Base-by-base conservation (phyloP, 1,140 invertebrate species). In the Wasmannia auropunctata region DNA sequence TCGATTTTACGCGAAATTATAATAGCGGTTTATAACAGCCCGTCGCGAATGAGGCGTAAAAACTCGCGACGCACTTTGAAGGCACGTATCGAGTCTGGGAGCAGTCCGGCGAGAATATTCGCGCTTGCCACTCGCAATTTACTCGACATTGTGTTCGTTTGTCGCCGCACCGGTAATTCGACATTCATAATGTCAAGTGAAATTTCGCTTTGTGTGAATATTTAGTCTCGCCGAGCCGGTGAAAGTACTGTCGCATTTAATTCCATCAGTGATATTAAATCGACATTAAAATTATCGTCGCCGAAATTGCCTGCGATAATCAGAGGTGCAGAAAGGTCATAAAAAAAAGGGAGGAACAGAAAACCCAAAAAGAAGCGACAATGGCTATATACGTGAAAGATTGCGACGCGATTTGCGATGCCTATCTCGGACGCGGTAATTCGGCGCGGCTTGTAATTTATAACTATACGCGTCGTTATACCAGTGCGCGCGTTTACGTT, bases 121-220 rank as follows among this genome's bases (percentile, higher is more conserved):
- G 46, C 76, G 63, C 80, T 63, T 51, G 43, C 69, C 62, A 37
- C 8, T 72, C 62, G 77, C 77, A 90, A 89, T 90, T 90, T 90
- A 89, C 86, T 80, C 67, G 74, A 89, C 84, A 89, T 90, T 87
- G 83, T 85, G 67, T 63, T 56, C 51, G 88, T 75, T 56, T 69
- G 46, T 56, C 43, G 22, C 51, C 51, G 85, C 43, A 43, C 79
- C 54, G 65, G 84, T 90, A 85, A 90, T 90, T 89, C 87, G 79
- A 77, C 79, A 72, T 85, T 90, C 77, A 84, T 79, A 85, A 87
- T 76, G 60, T 62, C 69, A 69, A 58, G 37, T 63, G 88, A 79
- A 89, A 90, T 87, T n/a, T 90, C 58, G 74, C 72, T 90, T 90
- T 89, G 77, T 75, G 74, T 25, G 79, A 74, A 43, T 58, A 83